These are phyloP conservation scores for Cathartes aura DNA, from an alignment of 2,113 vertebrate species.

Conservation along the genomic window DNA sequence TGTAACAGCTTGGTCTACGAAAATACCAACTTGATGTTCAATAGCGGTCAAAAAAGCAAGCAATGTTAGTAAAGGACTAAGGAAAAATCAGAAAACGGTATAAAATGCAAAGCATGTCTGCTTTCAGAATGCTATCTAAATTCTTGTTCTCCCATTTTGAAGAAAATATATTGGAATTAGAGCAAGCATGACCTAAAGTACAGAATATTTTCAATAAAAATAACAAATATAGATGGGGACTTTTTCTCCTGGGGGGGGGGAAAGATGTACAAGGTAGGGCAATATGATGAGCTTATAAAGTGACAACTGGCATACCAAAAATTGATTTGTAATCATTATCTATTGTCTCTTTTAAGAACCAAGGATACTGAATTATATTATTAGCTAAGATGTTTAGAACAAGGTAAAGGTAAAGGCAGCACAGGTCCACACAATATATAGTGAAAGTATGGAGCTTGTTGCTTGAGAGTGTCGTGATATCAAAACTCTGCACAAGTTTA, in stretches of 20 bases:
- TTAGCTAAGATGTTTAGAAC: not conserved
- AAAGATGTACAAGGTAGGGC: not conserved
- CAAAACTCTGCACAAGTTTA: not conserved
- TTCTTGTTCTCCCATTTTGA: not conserved
- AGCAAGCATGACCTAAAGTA: not conserved
- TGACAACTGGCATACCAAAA: not conserved
- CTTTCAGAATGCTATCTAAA: not conserved
- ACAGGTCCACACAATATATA: not conserved
- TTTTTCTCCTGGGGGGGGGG: not conserved
- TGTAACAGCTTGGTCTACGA: not conserved
- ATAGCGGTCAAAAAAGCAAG: not conserved
- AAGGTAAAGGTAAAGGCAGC: not conserved
- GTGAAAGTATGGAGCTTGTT: not conserved
- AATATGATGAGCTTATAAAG: not conserved
- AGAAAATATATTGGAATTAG: not conserved
- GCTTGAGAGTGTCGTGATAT: not conserved
- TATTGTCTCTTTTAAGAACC: not conserved
- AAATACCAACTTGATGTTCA: not conserved
- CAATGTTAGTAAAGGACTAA: not conserved
- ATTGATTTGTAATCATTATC: not conserved
- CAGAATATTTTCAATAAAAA: not conserved
- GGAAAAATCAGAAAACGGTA: not conserved
- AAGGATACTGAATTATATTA: not conserved
- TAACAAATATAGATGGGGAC: not conserved
- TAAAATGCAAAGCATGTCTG: not conserved